Conservation (phyloP, 2,113 vertebrate genomes). For the Chamaea fasciata region DNA sequence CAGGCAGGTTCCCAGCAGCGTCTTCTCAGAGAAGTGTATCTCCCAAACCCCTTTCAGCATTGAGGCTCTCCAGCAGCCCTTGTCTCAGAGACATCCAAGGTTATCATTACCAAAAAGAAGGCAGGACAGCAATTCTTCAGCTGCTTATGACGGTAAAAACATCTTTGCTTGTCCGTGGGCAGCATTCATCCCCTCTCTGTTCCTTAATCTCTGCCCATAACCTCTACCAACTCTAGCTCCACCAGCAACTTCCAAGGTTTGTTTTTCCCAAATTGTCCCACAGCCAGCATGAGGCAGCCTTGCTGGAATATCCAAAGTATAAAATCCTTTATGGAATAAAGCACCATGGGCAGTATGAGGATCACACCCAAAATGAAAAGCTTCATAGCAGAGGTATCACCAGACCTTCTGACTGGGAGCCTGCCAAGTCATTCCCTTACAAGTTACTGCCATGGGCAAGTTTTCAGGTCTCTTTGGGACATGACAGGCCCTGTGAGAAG, state of each 20-base stretch:
- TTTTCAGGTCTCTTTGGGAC: background rate
- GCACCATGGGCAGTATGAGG: background rate
- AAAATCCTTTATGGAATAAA: background rate
- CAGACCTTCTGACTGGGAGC: background rate
- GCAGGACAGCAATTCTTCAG: background rate
- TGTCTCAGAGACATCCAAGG: background rate
- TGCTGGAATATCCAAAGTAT: background rate
- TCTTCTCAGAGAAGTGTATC: background rate
- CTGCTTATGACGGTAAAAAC: background rate
- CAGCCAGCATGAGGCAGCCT: background rate
- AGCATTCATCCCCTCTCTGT: background rate
- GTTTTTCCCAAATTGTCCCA: background rate
- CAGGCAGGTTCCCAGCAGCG: background rate
- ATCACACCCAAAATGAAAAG: background rate
- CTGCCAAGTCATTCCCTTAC: background rate
- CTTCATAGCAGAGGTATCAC: background rate
- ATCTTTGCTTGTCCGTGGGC: background rate
- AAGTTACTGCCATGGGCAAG: background rate
- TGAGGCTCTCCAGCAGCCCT: background rate
- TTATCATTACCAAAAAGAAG: background rate
- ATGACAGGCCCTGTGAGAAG: background rate
- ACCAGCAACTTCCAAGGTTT: background rate
- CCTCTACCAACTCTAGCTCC: accelerated
- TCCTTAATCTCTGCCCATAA: background rate
- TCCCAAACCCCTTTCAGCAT: accelerated